A percentile compares a stretch with the other conserved stretches of the same genome.
Evolutionary conservation across 2,888 invertebrate genomes (phyloP).

Genomic region (Maniola hyperantus): DNA sequence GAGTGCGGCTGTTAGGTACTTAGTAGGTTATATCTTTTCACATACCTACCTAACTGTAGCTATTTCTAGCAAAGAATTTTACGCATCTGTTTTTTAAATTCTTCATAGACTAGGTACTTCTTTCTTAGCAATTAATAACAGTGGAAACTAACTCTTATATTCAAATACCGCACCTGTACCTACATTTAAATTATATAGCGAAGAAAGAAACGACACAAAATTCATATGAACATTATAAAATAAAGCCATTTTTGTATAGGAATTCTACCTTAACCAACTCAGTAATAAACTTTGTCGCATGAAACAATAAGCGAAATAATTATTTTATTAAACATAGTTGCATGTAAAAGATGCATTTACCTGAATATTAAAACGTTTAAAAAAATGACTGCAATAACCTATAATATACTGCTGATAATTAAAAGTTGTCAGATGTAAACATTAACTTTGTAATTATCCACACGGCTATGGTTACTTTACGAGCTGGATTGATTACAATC

Average conservation of each 20-base stretch:
- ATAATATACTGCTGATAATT: slow-evolving; percentile 33
- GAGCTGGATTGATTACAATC: slow-evolving; percentile 38
- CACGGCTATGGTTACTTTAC: slow-evolving; percentile 33
- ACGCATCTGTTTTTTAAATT: too few relatives aligned
- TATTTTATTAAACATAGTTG: background rate
- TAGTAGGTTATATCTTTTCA: too few relatives aligned
- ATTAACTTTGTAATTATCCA: slow-evolving; percentile 33
- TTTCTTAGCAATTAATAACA: too few relatives aligned
- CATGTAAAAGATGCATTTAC: slow-evolving; percentile 27
- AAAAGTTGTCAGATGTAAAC: slow-evolving; percentile 36
- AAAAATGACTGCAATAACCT: slow-evolving; percentile 26
- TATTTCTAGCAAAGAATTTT: too few relatives aligned
- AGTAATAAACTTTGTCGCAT: background rate
- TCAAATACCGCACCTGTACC: too few relatives aligned
- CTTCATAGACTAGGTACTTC: too few relatives aligned
- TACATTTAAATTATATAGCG: too few relatives aligned
- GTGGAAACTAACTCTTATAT: too few relatives aligned
- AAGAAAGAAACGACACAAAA: too few relatives aligned
- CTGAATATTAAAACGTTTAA: slow-evolving; percentile 19
- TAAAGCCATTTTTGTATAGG: background rate
- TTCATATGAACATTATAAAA: too few relatives aligned
- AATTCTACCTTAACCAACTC: background rate
- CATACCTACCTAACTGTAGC: too few relatives aligned
- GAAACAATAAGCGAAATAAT: background rate
- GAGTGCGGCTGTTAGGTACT: too few relatives aligned